phyloP scores from a whole-genome alignment of 2,888 invertebrate genomes.

The Alloscopus bannaensis region DNA sequence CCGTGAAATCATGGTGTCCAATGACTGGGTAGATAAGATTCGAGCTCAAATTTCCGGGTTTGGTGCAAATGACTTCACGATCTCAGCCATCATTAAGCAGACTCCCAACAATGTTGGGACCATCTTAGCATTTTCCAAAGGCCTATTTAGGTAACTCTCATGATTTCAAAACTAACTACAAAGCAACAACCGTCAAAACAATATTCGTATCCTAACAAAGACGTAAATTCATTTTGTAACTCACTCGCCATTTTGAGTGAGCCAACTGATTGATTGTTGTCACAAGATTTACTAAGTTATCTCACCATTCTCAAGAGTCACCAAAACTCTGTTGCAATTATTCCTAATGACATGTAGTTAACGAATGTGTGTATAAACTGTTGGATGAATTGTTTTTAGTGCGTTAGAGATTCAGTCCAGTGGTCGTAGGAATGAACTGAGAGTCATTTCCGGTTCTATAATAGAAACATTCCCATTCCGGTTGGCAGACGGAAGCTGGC shows the following conservation, averaged over 20 bases:
- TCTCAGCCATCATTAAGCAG: conserved; percentile 86
- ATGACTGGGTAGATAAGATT: conserved; percentile 73
- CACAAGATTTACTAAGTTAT: no score
- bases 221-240: no score
- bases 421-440: conserved; percentile 90
- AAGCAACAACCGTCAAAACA: no score
- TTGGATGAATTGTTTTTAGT: conserved; percentile 78
- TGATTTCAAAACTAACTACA: no score
- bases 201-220: not conserved
- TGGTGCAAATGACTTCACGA: conserved; percentile 78
- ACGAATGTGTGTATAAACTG: no score
- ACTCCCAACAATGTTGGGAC: conserved; percentile 89
- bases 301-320: no score
- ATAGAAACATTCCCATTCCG: conserved; percentile 92
- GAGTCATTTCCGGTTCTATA: conserved; percentile 85
- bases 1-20: conserved; percentile 73
- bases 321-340: no score
- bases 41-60: conserved; percentile 70
- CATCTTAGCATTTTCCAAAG: conserved; percentile 88
- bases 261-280: no score
- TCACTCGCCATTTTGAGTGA: no score
- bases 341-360: no score
- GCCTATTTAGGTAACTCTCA: conserved; percentile 86
- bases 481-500: conserved; percentile 92
- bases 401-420: conserved; percentile 94